A percentile compares a stretch with the other conserved stretches of the same genome.
Conservation (phyloP, 2,113 vertebrate genomes). For the Illadopsis cleaveri region DNA sequence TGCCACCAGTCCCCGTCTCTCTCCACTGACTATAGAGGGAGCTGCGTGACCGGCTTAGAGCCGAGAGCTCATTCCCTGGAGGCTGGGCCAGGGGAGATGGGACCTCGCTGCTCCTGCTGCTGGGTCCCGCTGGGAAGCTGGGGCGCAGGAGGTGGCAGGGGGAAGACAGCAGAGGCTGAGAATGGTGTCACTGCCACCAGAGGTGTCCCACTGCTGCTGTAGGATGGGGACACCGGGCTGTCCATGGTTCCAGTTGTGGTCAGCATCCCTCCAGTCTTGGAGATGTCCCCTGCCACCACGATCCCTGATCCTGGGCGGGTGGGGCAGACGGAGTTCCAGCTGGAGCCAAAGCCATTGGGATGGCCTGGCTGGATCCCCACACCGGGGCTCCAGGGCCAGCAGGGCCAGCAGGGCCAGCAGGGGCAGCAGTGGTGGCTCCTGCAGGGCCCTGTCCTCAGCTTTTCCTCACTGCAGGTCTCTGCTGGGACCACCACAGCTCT, state of each 20-base stretch:
- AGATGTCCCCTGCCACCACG: fast-evolving
- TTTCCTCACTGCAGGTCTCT: not conserved
- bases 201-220: not conserved
- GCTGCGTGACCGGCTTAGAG: conserved; percentile 36
- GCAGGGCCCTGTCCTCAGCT: not conserved
- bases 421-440: not conserved
- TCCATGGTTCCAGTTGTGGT: not conserved
- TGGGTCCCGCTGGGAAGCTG: not conserved
- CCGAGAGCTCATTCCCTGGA: not conserved
- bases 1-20: not conserved
- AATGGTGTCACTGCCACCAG: fast-evolving
- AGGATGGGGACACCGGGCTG: not conserved
- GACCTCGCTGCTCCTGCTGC: not conserved
- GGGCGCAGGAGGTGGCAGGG: fast-evolving
- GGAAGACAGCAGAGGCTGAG: not conserved
- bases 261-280: not conserved
- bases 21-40: conserved; percentile 60
- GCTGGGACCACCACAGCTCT: not conserved
- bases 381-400: too few relatives aligned
- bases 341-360: fast-evolving
- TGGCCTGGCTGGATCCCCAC: not conserved
- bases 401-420: not conserved
- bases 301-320: not conserved
- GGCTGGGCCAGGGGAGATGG: not conserved
- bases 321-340: not conserved